Conservation (phyloP, 1,140 invertebrate species). For the Tetramorium parvispinum region DNA sequence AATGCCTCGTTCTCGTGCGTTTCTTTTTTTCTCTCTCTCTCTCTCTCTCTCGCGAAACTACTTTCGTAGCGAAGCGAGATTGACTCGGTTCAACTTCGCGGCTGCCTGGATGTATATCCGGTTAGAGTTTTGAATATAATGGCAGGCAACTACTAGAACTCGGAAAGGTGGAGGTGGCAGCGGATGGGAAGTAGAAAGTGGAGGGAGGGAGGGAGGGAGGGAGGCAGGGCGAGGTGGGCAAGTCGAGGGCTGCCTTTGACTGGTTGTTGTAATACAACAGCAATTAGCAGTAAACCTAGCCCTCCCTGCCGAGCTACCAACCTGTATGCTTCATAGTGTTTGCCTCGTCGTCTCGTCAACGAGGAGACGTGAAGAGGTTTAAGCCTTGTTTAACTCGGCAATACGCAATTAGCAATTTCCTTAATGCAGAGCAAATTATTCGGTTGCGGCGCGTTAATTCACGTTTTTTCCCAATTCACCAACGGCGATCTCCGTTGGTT, state of each 20-base stretch:
- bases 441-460: constrained; percentile 12
- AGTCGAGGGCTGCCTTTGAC: constrained; percentile 75
- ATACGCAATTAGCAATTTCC: constrained; percentile 70
- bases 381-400: constrained; percentile 71
- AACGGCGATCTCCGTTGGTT: not conserved
- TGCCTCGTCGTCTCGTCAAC: constrained; percentile 69
- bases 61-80: constrained; percentile 37
- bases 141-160: constrained; percentile 63
- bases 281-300: constrained; percentile 78
- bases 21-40: constrained; percentile 1
- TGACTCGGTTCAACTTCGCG: constrained; percentile 52
- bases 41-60: not conserved
- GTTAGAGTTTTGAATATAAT: constrained; percentile 73
- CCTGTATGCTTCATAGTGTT: constrained; percentile 71
- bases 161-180: constrained; percentile 50
- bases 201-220: not conserved
- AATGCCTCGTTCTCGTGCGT: not conserved
- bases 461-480: constrained; percentile 34
- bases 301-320: constrained; percentile 64
- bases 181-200: constrained; percentile 18
- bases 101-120: constrained; percentile 54
- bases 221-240: constrained; percentile 47
- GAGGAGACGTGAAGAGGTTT: constrained; percentile 71
- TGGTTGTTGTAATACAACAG: constrained; percentile 78
- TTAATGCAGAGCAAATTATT: constrained; percentile 58